phyloP scores from a whole-genome alignment of 2,113 vertebrate species.

The Urocolius indicus region DNA sequence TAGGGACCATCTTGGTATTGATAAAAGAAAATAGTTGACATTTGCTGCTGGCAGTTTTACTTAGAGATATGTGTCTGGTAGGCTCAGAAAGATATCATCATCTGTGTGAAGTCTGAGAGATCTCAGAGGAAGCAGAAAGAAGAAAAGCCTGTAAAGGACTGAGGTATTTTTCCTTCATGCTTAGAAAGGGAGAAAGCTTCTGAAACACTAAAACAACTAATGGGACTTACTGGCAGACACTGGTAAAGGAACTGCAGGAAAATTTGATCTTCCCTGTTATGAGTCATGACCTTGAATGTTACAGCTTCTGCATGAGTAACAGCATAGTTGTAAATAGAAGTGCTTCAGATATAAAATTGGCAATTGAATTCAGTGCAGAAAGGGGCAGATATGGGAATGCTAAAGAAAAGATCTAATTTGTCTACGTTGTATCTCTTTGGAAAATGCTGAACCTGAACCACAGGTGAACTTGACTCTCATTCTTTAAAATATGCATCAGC shows the following conservation, averaged over 20 bases:
- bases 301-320: background rate
- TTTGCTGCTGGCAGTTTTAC: constrained; percentile 77
- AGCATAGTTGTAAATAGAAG: background rate
- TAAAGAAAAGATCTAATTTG: background rate
- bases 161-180: background rate
- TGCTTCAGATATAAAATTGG: background rate
- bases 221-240: background rate
- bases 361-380: background rate
- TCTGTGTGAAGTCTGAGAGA: constrained; percentile 62
- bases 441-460: background rate
- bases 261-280: constrained; percentile 16
- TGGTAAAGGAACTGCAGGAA: constrained; percentile 34
- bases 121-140: constrained; percentile 66
- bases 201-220: constrained; percentile 38
- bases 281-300: constrained; percentile 16
- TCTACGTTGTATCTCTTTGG: background rate
- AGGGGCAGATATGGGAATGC: background rate
- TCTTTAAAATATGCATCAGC: background rate
- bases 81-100: constrained; percentile 72
- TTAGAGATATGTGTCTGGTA: constrained; percentile 75
- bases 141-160: constrained; percentile 44
- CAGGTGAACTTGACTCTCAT: background rate
- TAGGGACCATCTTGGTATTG: constrained; percentile 65
- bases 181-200: constrained; percentile 28
- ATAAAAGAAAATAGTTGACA: constrained; percentile 78